phyloP scores from a whole-genome alignment of 2,888 invertebrate species.

The Shargacucullia verbasci region DNA sequence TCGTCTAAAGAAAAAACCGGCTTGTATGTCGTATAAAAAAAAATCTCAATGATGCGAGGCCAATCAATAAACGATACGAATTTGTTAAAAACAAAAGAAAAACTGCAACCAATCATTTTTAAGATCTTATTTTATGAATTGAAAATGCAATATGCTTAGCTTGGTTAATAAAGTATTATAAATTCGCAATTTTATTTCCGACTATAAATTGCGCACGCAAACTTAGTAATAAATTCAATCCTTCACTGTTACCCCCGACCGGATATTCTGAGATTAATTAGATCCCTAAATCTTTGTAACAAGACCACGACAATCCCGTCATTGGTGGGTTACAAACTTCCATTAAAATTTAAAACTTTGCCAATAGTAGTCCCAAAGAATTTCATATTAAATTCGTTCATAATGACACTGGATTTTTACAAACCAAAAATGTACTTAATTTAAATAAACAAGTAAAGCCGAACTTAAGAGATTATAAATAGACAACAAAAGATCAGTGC shows the following conservation, averaged over 20 bases:
- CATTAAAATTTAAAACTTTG: conserved; percentile 63
- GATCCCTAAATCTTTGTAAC: conserved; percentile 68
- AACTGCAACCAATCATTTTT: not conserved
- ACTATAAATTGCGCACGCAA: conserved; percentile 33
- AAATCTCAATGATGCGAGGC: not conserved
- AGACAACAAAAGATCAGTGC: conserved; percentile 26
- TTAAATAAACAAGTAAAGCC: conserved; percentile 21
- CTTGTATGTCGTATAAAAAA: not conserved
- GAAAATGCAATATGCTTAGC: conserved; percentile 1
- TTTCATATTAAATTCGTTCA: conserved; percentile 27
- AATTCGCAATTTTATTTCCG: conserved; percentile 21
- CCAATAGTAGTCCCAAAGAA: conserved; percentile 35
- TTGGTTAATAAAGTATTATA: conserved; percentile 3
- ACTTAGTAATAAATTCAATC: conserved; percentile 55
- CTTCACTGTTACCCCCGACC: conserved; percentile 52
- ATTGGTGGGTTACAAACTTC: conserved; percentile 61
- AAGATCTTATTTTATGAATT: not conserved
- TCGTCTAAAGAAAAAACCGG: not conserved
- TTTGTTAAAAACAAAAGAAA: not conserved
- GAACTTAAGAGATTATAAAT: conserved; percentile 30
- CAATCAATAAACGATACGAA: not conserved
- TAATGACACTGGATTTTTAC: too few species aligned
- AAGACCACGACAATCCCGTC: conserved; percentile 66
- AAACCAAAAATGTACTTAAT: too few species aligned
- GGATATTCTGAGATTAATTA: conserved; percentile 69